Base-by-base conservation (phyloP, 2,888 invertebrate genomes). In the Tribolium freemani region DNA sequence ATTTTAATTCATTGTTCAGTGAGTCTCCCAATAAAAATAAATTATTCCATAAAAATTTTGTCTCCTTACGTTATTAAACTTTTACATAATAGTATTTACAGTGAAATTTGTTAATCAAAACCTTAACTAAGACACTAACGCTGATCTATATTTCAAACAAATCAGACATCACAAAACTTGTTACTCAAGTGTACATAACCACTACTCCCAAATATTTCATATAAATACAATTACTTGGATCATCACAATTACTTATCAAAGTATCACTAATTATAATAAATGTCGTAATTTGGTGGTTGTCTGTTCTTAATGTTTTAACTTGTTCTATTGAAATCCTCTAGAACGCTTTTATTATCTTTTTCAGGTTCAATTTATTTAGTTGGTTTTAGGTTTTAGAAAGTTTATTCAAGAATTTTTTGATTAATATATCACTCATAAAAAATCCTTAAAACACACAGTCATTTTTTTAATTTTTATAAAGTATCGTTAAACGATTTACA, bases 21-120 rank as follows among this genome's bases (percentile, higher is more conserved):
- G n/a, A n/a, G n/a, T n/a, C n/a, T n/a, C n/a, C 3, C 26, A 38
- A 38, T 38, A n/a, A 38, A 38, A 38, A 38, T 38, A 38, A 38
- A 38, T 38, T 6, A 38, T 79, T 78, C 69, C 78, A 78, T 76
- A 76, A 77, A 77, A 44, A 77, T 72, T 75, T 76, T 71, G 75
- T 75, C 77, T 70, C 72, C 76, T 76, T 75, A 78, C 71, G 56
- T 75, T 71, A 67, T 71, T 71, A 51, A 11, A 69, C 57, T 56
- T 66, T 66, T 45, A 44, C 50, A 38, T 31, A 30, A 50, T 38
- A 61, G 9, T 50, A 66, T 66, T 66, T 66, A 66, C 66, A 66
- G 6, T 57, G 16, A 10, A 38, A 38, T 38, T n/a, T 38, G 5
- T n/a, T 38, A 38, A 38, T n/a, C 3, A n/a, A 38, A 38, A 38